These are phyloP conservation scores for Gracilinanus agilis DNA, from an alignment of 2,113 vertebrate species.

Conservation along the genomic window DNA sequence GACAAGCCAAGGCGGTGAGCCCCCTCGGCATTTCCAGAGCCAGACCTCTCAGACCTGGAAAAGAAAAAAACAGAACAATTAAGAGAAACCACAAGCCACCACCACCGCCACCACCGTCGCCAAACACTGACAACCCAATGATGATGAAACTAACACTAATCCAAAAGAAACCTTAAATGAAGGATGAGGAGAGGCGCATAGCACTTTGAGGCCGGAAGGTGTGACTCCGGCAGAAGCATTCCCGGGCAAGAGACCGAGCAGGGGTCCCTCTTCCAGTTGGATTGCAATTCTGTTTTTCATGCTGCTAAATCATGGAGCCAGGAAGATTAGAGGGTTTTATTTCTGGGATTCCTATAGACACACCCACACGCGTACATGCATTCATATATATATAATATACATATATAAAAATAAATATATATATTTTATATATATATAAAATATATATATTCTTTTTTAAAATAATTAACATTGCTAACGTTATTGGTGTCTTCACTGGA, in stretches of 20 bases:
- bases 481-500: slow-evolving; percentile 91
- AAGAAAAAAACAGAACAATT: slow-evolving; percentile 74
- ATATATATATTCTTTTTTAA: slow-evolving; percentile 85
- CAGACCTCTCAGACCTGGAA: slow-evolving; percentile 84
- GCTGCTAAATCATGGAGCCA: slow-evolving; percentile 90
- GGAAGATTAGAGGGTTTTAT: slow-evolving; percentile 89
- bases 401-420: slow-evolving; percentile 86
- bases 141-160: slow-evolving; percentile 82
- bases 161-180: slow-evolving; percentile 91
- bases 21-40: slow-evolving; percentile 86
- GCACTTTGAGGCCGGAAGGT: slow-evolving; percentile 96
- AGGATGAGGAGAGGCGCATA: slow-evolving; percentile 94
- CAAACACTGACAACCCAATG: slow-evolving; percentile 64
- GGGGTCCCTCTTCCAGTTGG: slow-evolving; percentile 86
- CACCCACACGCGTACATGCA: slow-evolving; percentile 87
- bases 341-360: slow-evolving; percentile 88
- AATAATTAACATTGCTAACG: slow-evolving; percentile 89
- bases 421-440: slow-evolving; percentile 84
- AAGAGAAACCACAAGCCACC: slow-evolving; percentile 70
- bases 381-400: slow-evolving; percentile 86
- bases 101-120: slow-evolving; percentile 58
- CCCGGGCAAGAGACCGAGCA: slow-evolving; percentile 89
- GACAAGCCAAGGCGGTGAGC: slow-evolving; percentile 98
- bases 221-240: slow-evolving; percentile 93
- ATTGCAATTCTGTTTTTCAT: slow-evolving; percentile 87